Conservation (phyloP, 2,888 invertebrate species). For the Synergus laeviventris region DNA sequence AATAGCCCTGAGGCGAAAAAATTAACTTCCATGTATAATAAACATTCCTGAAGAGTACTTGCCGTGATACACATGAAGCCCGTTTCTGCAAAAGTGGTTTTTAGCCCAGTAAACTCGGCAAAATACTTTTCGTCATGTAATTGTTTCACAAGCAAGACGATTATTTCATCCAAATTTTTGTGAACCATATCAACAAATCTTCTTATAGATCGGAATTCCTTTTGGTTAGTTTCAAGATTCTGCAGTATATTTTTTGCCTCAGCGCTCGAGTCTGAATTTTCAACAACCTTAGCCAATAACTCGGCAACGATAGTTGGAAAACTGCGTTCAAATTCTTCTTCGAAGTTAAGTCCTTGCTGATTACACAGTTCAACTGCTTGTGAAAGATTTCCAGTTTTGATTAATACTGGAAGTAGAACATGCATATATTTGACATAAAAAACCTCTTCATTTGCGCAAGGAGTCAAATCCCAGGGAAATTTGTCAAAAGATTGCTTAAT, state of each 20-base stretch:
- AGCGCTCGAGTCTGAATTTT: not conserved
- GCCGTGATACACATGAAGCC: constrained; percentile 73
- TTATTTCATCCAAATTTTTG: constrained; percentile 67
- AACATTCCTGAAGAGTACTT: constrained; percentile 75
- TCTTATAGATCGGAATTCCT: constrained; percentile 60
- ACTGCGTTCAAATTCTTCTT: constrained; percentile 65
- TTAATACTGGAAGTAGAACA: constrained; percentile 74
- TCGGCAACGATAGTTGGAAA: constrained; percentile 61
- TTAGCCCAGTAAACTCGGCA: constrained; percentile 73
- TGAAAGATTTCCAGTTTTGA: constrained; percentile 69
- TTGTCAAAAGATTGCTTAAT: constrained; percentile 71
- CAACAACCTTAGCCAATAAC: constrained; percentile 47
- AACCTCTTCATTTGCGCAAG: constrained; percentile 68
- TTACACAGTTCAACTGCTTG: constrained; percentile 66
- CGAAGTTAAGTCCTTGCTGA: constrained; percentile 58
- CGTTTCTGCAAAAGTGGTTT: constrained; percentile 69
- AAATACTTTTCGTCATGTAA: constrained; percentile 75
- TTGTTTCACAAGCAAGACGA: constrained; percentile 61
- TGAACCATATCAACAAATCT: constrained; percentile 63
- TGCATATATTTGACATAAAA: constrained; percentile 75
- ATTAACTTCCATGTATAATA: constrained; percentile 57
- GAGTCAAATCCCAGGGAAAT: constrained; percentile 76
- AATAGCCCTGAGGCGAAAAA: constrained; percentile 13
- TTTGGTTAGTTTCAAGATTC: constrained; percentile 60
- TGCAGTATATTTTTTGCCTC: constrained; percentile 41